These are phyloP conservation scores for Sminthopsis crassicaudata DNA, from an alignment of 2,113 vertebrate species.

Conservation along the genomic window DNA sequence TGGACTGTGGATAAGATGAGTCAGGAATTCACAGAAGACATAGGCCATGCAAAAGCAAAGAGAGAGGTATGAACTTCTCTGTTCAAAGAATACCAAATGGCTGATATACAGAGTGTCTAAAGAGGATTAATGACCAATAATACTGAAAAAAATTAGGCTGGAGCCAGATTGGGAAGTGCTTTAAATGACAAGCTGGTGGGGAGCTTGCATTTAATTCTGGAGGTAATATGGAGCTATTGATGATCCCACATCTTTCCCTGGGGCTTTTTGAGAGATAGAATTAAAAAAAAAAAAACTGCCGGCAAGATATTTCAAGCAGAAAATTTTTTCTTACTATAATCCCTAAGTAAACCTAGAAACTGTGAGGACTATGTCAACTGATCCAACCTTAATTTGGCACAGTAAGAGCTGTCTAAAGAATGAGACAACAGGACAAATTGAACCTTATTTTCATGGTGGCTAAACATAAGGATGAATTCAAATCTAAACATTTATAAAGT, in stretches of 20 bases:
- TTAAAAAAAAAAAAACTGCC: conserved; percentile 20
- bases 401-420: conserved; percentile 52
- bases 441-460: conserved; percentile 54
- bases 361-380: conserved; percentile 28
- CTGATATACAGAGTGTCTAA: neutral
- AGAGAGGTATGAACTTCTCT: neutral
- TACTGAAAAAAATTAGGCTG: neutral
- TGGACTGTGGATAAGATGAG: neutral
- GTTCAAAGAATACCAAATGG: neutral
- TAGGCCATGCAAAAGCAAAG: neutral
- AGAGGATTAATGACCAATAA: neutral
- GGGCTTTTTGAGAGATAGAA: neutral
- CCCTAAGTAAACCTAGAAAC: neutral
- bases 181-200: neutral
- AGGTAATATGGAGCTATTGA: neutral
- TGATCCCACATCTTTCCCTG: neutral
- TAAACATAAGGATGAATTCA: conserved; percentile 57
- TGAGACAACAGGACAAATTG: conserved; percentile 41
- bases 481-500: conserved; percentile 74
- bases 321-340: conserved; percentile 1
- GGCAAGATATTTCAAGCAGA: neutral
- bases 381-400: conserved; percentile 46
- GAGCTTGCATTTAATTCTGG: neutral
- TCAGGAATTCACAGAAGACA: neutral
- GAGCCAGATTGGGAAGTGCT: neutral